Conservation (phyloP, 1,140 invertebrate species). For the Papilio xuthus region DNA sequence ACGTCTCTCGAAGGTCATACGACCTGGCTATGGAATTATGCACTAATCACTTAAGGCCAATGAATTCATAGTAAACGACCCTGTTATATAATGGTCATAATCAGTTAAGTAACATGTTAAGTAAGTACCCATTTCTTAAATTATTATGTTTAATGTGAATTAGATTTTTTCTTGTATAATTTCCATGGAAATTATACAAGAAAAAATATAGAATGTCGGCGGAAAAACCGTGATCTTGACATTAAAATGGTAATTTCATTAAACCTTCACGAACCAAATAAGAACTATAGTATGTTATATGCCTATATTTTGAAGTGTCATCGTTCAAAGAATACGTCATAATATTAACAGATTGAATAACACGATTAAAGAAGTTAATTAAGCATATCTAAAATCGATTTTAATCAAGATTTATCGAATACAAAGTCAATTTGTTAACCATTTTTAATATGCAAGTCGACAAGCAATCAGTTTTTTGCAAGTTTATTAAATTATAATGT, state of each 20-base stretch:
- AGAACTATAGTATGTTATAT: not conserved
- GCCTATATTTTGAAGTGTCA: not conserved
- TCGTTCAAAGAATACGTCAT: not conserved
- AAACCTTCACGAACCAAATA: not conserved
- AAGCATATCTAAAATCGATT: not conserved
- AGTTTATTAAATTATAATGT: not conserved
- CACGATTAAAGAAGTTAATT: not conserved
- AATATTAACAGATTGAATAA: not conserved
- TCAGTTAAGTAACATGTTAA: not conserved
- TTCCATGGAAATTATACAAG: not conserved
- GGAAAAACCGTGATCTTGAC: conserved; percentile 4
- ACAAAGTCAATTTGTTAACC: not conserved
- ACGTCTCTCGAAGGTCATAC: conserved; percentile 1
- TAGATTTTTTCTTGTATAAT: no score
- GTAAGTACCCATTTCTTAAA: not conserved
- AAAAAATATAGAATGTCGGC: not conserved
- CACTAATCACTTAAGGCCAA: not conserved
- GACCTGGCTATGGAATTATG: conserved; percentile 1
- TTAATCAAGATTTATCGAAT: not conserved
- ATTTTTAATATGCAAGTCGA: not conserved
- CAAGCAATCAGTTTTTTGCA: not conserved
- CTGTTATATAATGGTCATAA: not conserved
- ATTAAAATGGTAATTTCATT: not conserved
- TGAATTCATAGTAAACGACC: not conserved
- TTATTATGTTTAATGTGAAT: not conserved